A percentile compares a stretch with the other conserved stretches of the same genome.
phyloP scores from a whole-genome alignment of 2,797 vertebrate genomes.

The Phataginus tetradactyla region DNA sequence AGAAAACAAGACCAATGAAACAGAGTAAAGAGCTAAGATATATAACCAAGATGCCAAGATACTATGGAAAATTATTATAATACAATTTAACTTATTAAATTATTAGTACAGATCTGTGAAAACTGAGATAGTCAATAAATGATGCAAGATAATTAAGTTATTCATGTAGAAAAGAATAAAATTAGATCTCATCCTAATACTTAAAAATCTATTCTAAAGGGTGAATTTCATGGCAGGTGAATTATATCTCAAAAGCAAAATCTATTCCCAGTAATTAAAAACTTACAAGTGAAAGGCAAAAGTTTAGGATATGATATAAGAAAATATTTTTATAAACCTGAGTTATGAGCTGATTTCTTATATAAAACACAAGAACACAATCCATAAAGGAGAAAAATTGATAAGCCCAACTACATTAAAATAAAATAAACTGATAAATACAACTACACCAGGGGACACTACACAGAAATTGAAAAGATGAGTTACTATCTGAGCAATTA shows the following conservation, averaged over 20 bases:
- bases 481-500: neutral
- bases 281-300: neutral
- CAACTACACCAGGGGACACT: neutral
- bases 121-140: neutral
- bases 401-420: neutral
- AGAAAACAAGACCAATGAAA: neutral
- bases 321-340: constrained; percentile 1
- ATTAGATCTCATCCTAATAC: no score
- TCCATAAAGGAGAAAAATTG: neutral
- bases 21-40: neutral
- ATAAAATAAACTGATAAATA: neutral
- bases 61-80: neutral
- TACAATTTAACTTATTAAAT: neutral
- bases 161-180: neutral
- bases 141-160: neutral
- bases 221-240: neutral
- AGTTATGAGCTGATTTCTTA: neutral
- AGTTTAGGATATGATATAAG: neutral
- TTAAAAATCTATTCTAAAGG: neutral
- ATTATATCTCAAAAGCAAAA: neutral
- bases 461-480: neutral
- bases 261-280: neutral
- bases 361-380: neutral
- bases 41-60: neutral
- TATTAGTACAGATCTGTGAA: neutral